Percentiles rank a stretch among this genome's conserved stretches.
Conservation (phyloP, 2,797 vertebrate genomes). For the Poliocrania exsul region DNA sequence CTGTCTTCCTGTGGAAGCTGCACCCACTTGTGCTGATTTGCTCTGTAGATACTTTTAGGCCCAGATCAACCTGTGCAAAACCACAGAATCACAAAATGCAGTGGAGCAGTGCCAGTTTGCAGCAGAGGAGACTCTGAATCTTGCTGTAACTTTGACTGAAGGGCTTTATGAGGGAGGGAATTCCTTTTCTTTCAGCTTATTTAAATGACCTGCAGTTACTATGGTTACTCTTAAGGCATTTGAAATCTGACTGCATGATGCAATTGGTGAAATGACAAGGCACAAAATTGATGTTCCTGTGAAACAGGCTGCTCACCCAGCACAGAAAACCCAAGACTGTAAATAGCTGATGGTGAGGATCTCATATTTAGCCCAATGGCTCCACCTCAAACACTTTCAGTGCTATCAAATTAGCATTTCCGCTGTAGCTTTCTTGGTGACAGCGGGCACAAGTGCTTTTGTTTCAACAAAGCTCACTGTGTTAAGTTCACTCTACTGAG, state of each 20-base stretch:
- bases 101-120: not conserved
- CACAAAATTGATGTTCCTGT: constrained; percentile 64
- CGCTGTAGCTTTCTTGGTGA: constrained; percentile 10
- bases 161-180: constrained; percentile 37
- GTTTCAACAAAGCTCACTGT: constrained; percentile 61
- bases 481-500: constrained; percentile 42
- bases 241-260: constrained; percentile 59
- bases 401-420: constrained; percentile 47
- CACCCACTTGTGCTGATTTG: not conserved
- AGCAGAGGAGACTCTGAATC: not conserved
- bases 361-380: not conserved
- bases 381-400: constrained; percentile 10
- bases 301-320: constrained; percentile 26
- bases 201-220: constrained; percentile 64
- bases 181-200: constrained; percentile 68
- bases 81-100: not conserved
- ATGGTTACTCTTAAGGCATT: constrained; percentile 70
- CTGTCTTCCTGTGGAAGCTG: not conserved
- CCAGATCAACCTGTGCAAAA: not conserved
- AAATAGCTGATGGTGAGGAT: not conserved
- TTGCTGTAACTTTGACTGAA: constrained; percentile 11
- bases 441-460: constrained; percentile 40
- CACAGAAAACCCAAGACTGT: not conserved
- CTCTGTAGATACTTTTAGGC: not conserved
- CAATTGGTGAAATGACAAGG: constrained; percentile 67